Base-by-base conservation (phyloP, 1,140 invertebrate genomes). In the Ceratina calcarata region DNA sequence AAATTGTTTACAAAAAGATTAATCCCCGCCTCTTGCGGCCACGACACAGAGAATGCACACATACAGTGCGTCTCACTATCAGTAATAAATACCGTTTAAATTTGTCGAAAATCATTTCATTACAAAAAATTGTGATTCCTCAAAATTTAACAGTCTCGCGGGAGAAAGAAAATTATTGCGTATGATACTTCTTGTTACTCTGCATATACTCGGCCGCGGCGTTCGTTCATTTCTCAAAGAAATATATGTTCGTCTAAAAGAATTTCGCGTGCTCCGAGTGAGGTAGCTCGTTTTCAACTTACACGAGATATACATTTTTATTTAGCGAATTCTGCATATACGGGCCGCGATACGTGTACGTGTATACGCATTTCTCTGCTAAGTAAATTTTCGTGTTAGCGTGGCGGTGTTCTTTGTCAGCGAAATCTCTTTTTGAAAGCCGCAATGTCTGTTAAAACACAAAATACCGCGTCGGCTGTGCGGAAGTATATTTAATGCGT, bases 261-360 rank as follows among this genome's bases (percentile, higher is more conserved):
- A 74, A 57, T 72, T 82, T 78, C 61, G 37, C 62, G 51, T 82
- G n/a, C 58, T 45, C 37, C 24, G 20, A 45, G 76, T 55, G 77
- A 16, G 68, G 61, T 68, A 78, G 51, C 57, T 58, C 55, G 73
- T 68, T 69, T 45, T 65, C 57, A 53, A 66, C 72, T 69, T 20
- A 69, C 70, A 69, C 51, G 53, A 75, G 62, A 32, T 18, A 32
- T 32, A 37, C 68, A 58, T 73, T 72, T 83, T 83, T 83, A 57
- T 82, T 55, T 69, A 60, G 57, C 49, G 22, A 55, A 53, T 37
- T 71, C 66, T 72, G 51, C 73, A 61, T 53, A 60, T 18, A 24
- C 12, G n/a, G 57, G 18, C 51, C 3, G 20, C n/a, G 37, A 45
- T 45, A 45, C 37, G 37, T 45, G 37, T 10, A 45, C 37, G 37